These are phyloP conservation scores for Malacosoma neustria DNA, from an alignment of 2,888 invertebrate species.

Conservation along the genomic window DNA sequence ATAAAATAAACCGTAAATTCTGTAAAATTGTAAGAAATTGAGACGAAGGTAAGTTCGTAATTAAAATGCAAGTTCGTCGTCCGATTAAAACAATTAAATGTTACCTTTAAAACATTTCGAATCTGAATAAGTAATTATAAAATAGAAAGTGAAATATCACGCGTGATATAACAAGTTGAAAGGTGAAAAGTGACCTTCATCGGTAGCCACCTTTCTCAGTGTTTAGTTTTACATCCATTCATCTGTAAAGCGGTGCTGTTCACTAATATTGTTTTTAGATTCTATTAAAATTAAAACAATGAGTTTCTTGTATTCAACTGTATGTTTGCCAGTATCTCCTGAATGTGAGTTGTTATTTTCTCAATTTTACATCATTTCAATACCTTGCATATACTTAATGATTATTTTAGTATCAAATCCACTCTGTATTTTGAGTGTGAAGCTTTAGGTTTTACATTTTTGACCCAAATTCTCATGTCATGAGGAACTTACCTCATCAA, in stretches of 20 bases:
- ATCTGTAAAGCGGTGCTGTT: constrained; percentile 3
- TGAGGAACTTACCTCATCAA: too few relatives aligned
- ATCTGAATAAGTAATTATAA: constrained; percentile 2
- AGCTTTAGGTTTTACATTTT: too few relatives aligned
- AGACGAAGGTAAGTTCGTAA: not conserved
- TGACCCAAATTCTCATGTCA: too few relatives aligned
- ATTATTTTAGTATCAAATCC: too few relatives aligned
- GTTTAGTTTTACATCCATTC: constrained; percentile 21
- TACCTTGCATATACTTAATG: too few relatives aligned
- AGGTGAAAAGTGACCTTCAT: constrained; percentile 55
- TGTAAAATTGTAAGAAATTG: not conserved
- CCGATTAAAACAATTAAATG: not conserved
- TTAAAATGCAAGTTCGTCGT: not conserved
- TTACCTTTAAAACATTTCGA: not conserved
- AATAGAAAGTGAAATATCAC: constrained; percentile 48
- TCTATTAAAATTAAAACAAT: constrained; percentile 20
- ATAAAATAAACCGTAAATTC: too few relatives aligned
- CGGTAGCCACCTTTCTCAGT: constrained; percentile 27
- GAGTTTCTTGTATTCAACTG: constrained; percentile 38
- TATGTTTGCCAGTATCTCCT: constrained; percentile 42
- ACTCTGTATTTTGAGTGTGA: too few relatives aligned
- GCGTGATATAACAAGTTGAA: constrained; percentile 56
- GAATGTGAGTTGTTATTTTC: constrained; percentile 35
- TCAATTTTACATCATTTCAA: too few relatives aligned
- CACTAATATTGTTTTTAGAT: constrained; percentile 9